Conservation (phyloP, 2,888 invertebrate species). For the Tenthredo scrophulariae region DNA sequence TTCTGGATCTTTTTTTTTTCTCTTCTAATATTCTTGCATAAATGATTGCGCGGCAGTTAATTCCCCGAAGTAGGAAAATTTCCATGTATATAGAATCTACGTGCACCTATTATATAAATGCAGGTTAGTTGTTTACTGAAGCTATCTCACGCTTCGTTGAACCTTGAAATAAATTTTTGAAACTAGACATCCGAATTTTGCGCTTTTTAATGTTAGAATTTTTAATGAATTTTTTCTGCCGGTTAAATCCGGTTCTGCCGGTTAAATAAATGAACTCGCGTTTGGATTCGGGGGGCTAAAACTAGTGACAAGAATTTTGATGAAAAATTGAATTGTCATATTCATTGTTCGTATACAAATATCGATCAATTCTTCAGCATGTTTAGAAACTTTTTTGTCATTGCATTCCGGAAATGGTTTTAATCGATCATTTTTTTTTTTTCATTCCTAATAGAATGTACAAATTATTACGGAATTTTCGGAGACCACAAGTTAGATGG, state of each 20-base stretch:
- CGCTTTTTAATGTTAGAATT: neutral
- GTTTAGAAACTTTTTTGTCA: too few species aligned
- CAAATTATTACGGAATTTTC: too few species aligned
- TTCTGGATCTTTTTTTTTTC: too few species aligned
- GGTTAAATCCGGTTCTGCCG: neutral
- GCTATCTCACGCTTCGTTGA: constrained; percentile 14
- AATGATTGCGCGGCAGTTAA: neutral
- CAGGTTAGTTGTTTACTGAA: neutral
- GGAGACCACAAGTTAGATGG: too few species aligned
- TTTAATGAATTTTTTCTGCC: neutral
- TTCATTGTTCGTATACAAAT: too few species aligned
- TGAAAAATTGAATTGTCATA: neutral
- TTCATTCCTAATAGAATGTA: too few species aligned
- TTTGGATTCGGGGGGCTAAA: neutral
- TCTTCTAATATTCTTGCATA: neutral
- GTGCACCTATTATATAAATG: neutral
- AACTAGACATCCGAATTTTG: neutral
- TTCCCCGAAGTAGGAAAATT: neutral
- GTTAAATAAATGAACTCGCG: neutral
- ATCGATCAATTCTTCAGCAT: too few species aligned
- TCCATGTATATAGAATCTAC: neutral
- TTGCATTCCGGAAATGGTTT: too few species aligned
- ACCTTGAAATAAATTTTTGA: constrained; percentile 1
- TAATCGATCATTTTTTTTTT: too few species aligned
- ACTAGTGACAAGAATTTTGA: neutral